Evolutionary conservation across 2,888 invertebrate genomes (phyloP), one percentile per base, ranked within the genome.

Genomic region (Xestoiulus laeticollis): DNA sequence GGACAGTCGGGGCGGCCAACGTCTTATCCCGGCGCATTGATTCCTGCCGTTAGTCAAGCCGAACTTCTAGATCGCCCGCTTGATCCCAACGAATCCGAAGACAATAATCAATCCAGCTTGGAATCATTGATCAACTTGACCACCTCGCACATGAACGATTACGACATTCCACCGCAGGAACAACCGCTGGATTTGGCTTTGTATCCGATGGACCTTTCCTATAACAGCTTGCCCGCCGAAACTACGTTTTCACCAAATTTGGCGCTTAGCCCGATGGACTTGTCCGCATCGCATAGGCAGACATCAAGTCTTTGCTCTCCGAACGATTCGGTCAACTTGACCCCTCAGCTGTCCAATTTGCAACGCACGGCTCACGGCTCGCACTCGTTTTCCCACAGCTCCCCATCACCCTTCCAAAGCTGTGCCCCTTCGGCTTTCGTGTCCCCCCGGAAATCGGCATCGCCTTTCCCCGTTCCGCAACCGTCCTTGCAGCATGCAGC

Each of bases 161-260:
- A 85, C 19, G 87, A 86, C 32, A 78, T 87, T 38, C 88, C 89
- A 4, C 89, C 89, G 22, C 90, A 90, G 88, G 90, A 90, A 82
- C 89, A 90, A 53, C 90, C 90, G 10, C 86, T 90, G 30, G 90
- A 90, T 68, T 88, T 90, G 38, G 90, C 90, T 30, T 88, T 89
- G 92, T 95, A 96, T 91, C 96, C 95, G 5, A 93, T 97, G 85
- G 97, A 97, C 92, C 94, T 97, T 89, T 96, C 96, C 91, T 96
- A 96, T 91, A 96, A 96, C 92, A 94, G 94, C 89, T 22, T 84
- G 83, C 88, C 83, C n/a, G 22, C 30, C 48, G 88, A 53, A 43
- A 32, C 53, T 85, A 33, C 88, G 87, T 88, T 88, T 87, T 86
- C 88, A 82, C 82, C 87, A 16, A 78, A 30, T 32, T 30, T 30